phyloP scores from a whole-genome alignment of 2,113 vertebrate genomes.

The Rattus norvegicus region GRCr8 NC_086030.1:41548001-41548500 shows the following conservation, averaged over 20 bases:
- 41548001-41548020: neutral
- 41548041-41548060: neutral
- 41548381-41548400: neutral
- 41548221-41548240: too few species aligned
- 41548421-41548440: neutral
- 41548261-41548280: neutral
- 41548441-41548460: neutral
- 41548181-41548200: neutral
- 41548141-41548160: neutral
- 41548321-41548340: neutral
- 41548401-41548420: neutral
- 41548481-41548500: neutral
- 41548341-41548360: neutral
- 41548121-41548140: neutral
- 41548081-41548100: neutral
- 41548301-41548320: neutral
- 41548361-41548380: too few species aligned
- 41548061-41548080: neutral
- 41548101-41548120: neutral
- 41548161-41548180: neutral
- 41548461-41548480: neutral
- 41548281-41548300: neutral
- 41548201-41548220: neutral
- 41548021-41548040: conserved; percentile 43
- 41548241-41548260: neutral